Evolutionary conservation across 92 coral and sea anemone species (phyloP).

Genomic region (Actinernus sp.): DNA sequence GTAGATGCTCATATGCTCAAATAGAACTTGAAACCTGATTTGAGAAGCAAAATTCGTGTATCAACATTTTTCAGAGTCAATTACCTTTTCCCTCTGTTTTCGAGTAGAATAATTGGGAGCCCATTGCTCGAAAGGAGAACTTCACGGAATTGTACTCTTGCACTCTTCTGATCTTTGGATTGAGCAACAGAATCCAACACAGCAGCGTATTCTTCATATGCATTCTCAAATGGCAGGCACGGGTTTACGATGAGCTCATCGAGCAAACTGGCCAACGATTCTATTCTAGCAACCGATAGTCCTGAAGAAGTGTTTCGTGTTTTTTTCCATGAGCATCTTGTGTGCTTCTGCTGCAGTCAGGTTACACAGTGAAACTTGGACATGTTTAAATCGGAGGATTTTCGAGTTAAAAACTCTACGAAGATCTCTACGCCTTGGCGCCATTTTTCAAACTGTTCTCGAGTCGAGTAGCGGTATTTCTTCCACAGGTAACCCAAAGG

Average conservation of each 20-base stretch:
- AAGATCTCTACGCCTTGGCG: conserved; percentile 18
- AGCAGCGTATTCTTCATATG: conserved; percentile 28
- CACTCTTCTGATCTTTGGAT: conserved; percentile 14
- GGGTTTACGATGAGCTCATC: conserved; percentile 23
- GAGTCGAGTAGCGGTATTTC: too few species aligned
- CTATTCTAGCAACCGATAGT: conserved; percentile 15
- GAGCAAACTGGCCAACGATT: conserved; percentile 19
- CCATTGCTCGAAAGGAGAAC: conserved; percentile 23
- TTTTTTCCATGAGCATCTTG: conserved; percentile 4
- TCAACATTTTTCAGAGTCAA: too few species aligned
- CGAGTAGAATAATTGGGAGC: conserved; percentile 28
- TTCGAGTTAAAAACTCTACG: conserved; percentile 6
- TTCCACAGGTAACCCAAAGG: too few species aligned
- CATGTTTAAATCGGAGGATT: conserved; percentile 16
- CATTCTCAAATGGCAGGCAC: conserved; percentile 15
- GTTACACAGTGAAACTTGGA: conserved; percentile 15
- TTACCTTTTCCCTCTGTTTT: conserved; percentile 11
- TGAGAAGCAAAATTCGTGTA: too few species aligned
- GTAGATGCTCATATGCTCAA: too few species aligned
- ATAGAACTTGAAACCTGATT: too few species aligned
- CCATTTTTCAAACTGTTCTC: too few species aligned
- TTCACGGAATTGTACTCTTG: conserved; percentile 27
- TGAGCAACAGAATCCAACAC: conserved; percentile 10
- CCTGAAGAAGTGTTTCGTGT: conserved; percentile 9
- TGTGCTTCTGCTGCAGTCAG: conserved; percentile 21